phyloP scores from a whole-genome alignment of 2,888 invertebrate genomes.

The Drosophila borealis region DNA sequence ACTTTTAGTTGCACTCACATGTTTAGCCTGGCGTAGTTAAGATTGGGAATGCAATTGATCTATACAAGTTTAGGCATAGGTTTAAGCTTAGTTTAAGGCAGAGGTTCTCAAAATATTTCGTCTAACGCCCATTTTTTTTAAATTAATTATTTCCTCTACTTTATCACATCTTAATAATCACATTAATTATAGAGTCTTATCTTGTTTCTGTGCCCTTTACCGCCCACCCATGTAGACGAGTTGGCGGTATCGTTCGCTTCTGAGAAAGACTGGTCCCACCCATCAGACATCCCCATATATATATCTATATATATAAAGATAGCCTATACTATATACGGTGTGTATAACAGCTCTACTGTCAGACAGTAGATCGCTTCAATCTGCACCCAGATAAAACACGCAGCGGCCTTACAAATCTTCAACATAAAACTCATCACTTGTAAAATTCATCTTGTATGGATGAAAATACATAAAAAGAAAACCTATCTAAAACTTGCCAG shows the following conservation, averaged over 20 bases:
- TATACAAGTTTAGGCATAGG: conserved; percentile 21
- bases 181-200: too few species aligned
- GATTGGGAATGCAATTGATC: conserved; percentile 19
- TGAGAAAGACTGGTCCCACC: too few species aligned
- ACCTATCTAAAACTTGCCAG: conserved; percentile 57
- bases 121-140: too few species aligned
- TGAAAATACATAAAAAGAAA: not conserved
- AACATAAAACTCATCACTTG: not conserved
- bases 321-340: not conserved
- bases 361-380: conserved; percentile 53
- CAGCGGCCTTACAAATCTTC: conserved; percentile 47
- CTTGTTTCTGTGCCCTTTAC: too few species aligned
- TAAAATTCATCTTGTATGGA: conserved; percentile 1
- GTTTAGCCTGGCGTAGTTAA: conserved; percentile 41
- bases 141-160: too few species aligned
- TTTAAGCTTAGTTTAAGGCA: conserved; percentile 26
- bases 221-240: too few species aligned
- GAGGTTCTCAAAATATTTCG: too few species aligned
- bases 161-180: too few species aligned
- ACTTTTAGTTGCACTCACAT: conserved; percentile 25
- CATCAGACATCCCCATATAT: conserved; percentile 11
- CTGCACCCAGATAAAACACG: conserved; percentile 23
- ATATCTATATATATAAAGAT: conserved; percentile 9
- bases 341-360: conserved; percentile 41
- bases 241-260: too few species aligned